Percentiles rank a stretch among this genome's conserved stretches.
phyloP scores from a whole-genome alignment of 2,888 invertebrate species.

The Mellilla xanthometata region DNA sequence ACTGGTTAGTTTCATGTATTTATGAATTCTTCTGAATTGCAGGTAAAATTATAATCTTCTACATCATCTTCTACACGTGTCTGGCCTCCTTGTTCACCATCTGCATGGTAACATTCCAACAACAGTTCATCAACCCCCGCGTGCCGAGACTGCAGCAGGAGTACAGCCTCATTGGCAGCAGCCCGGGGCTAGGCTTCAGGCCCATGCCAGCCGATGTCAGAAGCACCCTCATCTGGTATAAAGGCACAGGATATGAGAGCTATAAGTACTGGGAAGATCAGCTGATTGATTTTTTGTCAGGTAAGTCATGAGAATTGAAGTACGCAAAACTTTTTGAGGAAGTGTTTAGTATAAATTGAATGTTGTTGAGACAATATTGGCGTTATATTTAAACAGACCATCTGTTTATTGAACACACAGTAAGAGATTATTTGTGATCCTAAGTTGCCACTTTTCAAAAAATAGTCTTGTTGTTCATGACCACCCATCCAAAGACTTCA shows the following conservation, averaged over 20 bases:
- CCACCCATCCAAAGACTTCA: too few species aligned
- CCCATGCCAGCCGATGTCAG: constrained; percentile 96
- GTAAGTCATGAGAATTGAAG: constrained; percentile 80
- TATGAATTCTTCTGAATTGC: constrained; percentile 41
- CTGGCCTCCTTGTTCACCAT: constrained; percentile 94
- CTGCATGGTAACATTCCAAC: constrained; percentile 95
- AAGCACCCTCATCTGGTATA: constrained; percentile 97
- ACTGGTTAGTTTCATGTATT: too few species aligned
- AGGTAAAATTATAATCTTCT: constrained; percentile 97
- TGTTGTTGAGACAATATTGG: too few species aligned
- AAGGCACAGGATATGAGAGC: constrained; percentile 89
- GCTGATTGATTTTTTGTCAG: constrained; percentile 89
- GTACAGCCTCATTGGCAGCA: constrained; percentile 93
- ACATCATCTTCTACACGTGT: constrained; percentile 94
- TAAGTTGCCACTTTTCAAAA: too few species aligned
- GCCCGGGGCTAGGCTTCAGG: constrained; percentile 97
- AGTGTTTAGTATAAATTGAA: too few species aligned
- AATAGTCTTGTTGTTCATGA: too few species aligned
- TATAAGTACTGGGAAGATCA: constrained; percentile 91
- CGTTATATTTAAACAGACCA: too few species aligned
- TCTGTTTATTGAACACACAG: too few species aligned
- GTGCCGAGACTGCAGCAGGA: constrained; percentile 94
- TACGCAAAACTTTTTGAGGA: too few species aligned
- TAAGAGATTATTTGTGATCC: too few species aligned
- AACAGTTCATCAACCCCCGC: constrained; percentile 93